Evolutionary conservation across 2,113 vertebrate genomes (phyloP).

Genomic region (Malurus alboscapulatus): DNA sequence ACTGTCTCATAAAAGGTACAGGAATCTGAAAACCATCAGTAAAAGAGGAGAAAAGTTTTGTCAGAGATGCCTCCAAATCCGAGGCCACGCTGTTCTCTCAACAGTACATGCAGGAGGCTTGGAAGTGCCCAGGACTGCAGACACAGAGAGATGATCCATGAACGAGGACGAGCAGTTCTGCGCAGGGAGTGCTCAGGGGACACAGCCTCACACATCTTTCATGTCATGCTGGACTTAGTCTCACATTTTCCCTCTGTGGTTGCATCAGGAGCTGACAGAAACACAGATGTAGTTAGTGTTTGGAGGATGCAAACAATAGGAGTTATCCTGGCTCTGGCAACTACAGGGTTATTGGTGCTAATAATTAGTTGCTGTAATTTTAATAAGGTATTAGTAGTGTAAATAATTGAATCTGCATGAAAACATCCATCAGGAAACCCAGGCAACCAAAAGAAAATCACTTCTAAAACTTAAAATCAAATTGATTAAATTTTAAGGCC

Average conservation of each 20-base stretch:
- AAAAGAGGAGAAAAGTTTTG: neutral
- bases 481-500: conserved; percentile 61
- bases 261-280: neutral
- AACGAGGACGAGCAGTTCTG: neutral
- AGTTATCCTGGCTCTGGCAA: neutral
- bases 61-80: rapidly evolving
- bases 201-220: neutral
- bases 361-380: conserved; percentile 35
- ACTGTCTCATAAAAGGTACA: neutral
- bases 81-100: rapidly evolving
- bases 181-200: neutral
- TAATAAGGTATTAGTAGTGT: neutral
- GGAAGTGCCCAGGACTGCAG: neutral
- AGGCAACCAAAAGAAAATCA: conserved; percentile 22
- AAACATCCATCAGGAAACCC: neutral
- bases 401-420: conserved; percentile 12
- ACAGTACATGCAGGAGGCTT: neutral
- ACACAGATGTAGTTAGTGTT: neutral
- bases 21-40: neutral
- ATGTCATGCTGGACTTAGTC: neutral
- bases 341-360: neutral
- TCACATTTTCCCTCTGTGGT: neutral
- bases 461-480: conserved; percentile 51
- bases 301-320: neutral
- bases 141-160: rapidly evolving